A percentile compares a stretch with the other conserved stretches of the same genome.
These are phyloP conservation scores for mouse (Mus musculus) DNA, from an alignment of 2,113 vertebrate species.

Conservation along the genomic window GRCm39 chr5:96682501-96683000, in stretches of 20 bases:
- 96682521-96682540: constrained; percentile 2
- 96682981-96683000: neutral
- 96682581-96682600: constrained; percentile 21
- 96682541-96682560: constrained; percentile 39
- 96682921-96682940: neutral
- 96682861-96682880: neutral
- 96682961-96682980: neutral
- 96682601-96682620: neutral
- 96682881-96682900: neutral
- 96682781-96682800: constrained; percentile 90
- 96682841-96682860: neutral
- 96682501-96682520: neutral
- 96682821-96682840: rapidly evolving
- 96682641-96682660: neutral
- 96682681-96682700: constrained; percentile 11
- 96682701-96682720: constrained; percentile 86
- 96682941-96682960: neutral
- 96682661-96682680: neutral
- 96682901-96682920: no score
- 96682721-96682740: constrained; percentile 91
- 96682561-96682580: constrained; percentile 51
- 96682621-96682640: constrained; percentile 33
- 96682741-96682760: constrained; percentile 94
- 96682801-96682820: constrained; percentile 89
- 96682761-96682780: constrained; percentile 83